These are phyloP conservation scores for Gallinago paraguaiae DNA, from an alignment of 2,113 vertebrate genomes.

Conservation along the genomic window DNA sequence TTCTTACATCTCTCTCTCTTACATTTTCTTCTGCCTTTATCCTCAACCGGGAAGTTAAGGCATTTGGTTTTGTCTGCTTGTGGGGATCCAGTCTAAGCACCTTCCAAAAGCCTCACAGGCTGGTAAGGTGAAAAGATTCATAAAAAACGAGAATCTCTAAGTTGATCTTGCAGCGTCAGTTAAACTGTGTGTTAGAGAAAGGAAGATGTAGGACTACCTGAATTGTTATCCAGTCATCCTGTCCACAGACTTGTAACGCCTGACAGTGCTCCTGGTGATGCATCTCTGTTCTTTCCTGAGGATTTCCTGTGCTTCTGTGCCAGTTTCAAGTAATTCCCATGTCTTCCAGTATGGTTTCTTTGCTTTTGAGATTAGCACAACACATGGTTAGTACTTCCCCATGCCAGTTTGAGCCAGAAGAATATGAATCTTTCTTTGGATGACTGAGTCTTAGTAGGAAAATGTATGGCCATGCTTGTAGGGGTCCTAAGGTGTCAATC, in stretches of 20 bases:
- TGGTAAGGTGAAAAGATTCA: not conserved
- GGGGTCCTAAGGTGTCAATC: not conserved
- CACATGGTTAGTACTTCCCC: not conserved
- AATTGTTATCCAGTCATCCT: not conserved
- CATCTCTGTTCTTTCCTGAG: not conserved
- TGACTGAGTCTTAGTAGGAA: not conserved
- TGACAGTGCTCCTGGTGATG: not conserved
- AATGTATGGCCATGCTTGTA: accelerated
- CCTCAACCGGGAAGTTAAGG: not conserved
- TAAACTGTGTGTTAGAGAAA: not conserved
- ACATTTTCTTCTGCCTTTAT: not conserved
- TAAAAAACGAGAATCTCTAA: not conserved
- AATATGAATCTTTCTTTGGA: not conserved
- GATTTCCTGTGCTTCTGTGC: not conserved
- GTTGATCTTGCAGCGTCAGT: not conserved
- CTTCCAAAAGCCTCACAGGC: not conserved
- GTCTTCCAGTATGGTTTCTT: not conserved
- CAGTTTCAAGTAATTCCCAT: not conserved
- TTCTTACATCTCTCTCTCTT: too few relatives aligned
- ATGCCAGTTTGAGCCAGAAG: not conserved
- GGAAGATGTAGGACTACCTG: not conserved
- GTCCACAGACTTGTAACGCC: not conserved
- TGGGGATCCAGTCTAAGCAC: not conserved
- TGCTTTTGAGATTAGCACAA: not conserved
- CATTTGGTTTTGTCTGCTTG: not conserved